A percentile compares a stretch with the other conserved stretches of the same genome.
Conservation (phyloP, 2,888 invertebrate genomes). For the Keiferia lycopersicella region DNA sequence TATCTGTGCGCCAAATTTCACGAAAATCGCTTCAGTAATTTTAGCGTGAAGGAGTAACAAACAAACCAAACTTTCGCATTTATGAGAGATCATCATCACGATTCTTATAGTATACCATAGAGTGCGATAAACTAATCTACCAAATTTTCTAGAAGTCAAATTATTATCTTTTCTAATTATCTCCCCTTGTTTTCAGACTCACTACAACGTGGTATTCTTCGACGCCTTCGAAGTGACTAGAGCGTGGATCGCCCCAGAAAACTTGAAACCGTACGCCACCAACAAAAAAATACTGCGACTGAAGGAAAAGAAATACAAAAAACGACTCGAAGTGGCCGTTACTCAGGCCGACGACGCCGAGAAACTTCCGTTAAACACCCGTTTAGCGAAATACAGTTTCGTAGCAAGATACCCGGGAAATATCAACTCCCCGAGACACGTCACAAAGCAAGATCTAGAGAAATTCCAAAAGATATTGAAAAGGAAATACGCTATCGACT, state of each 20-base stretch:
- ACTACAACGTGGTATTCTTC: conserved; percentile 81
- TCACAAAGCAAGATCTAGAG: conserved; percentile 48
- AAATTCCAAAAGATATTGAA: conserved; percentile 56
- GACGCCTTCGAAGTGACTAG: conserved; percentile 63
- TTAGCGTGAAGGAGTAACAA: too few species aligned
- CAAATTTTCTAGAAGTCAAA: too few species aligned
- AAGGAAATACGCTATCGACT: conserved; percentile 55
- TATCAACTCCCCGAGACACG: conserved; percentile 59
- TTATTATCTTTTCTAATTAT: not conserved
- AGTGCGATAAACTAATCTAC: too few species aligned
- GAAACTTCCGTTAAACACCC: conserved; percentile 50
- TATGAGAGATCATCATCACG: too few species aligned
- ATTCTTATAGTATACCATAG: too few species aligned
- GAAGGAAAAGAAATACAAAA: conserved; percentile 43
- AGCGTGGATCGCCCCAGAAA: conserved; percentile 68
- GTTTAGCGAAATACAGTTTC: conserved; percentile 72
- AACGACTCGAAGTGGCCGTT: conserved; percentile 59
- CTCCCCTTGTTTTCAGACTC: conserved; percentile 68
- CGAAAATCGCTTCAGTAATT: too few species aligned
- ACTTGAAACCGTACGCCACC: conserved; percentile 59
- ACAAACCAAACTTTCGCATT: too few species aligned
- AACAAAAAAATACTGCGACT: conserved; percentile 41
- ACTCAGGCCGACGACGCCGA: conserved; percentile 67
- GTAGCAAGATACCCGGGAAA: conserved; percentile 64
- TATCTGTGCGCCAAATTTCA: too few species aligned